Percentiles rank a stretch among this genome's conserved stretches.
Conservation (phyloP, 2,797 vertebrate genomes). For the Peromyscus aztecus region DNA sequence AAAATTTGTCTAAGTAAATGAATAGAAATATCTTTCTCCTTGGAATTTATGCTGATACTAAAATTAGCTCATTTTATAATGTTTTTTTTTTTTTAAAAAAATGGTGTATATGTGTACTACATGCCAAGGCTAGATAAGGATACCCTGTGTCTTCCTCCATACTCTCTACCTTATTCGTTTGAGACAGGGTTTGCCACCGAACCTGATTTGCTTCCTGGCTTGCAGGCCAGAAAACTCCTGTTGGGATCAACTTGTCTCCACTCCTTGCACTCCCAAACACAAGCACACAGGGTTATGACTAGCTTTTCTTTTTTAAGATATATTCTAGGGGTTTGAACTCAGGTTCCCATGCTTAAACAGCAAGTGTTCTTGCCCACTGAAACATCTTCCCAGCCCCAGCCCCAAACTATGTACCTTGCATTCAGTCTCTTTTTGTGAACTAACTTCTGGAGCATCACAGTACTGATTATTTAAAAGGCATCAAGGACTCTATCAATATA, state of each 20-base stretch:
- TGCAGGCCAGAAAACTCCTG: neutral
- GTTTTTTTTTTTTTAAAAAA: neutral
- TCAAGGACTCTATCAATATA: constrained; percentile 34
- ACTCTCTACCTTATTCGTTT: neutral
- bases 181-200: neutral
- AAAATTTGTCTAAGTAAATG: constrained; percentile 44
- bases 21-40: constrained; percentile 38
- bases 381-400: neutral
- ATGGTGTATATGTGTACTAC: neutral
- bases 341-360: neutral
- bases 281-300: neutral
- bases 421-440: constrained; percentile 23
- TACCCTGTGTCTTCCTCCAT: neutral
- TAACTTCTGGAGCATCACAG: constrained; percentile 26
- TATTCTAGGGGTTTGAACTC: neutral
- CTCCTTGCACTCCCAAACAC: neutral
- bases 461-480: constrained; percentile 48
- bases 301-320: neutral
- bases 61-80: constrained; percentile 4
- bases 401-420: neutral
- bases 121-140: neutral
- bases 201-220: neutral
- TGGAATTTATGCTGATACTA: constrained; percentile 21
- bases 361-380: neutral
- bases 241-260: neutral